These are phyloP conservation scores for Natator depressus DNA, from an alignment of 2,113 vertebrate genomes.

Conservation along the genomic window DNA sequence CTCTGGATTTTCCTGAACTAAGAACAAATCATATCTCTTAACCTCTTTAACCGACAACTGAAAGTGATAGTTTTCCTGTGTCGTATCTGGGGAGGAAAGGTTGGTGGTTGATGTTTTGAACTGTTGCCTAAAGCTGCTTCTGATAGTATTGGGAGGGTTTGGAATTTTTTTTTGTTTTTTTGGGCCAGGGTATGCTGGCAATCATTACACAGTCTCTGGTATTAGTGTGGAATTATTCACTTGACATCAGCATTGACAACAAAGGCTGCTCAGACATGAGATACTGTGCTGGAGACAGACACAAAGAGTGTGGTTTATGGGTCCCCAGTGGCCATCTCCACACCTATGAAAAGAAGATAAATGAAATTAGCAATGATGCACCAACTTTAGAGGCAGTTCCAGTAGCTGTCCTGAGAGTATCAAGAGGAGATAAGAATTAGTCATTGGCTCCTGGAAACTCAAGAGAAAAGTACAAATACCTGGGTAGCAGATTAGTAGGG, in stretches of 20 bases:
- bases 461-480: not conserved
- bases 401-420: not conserved
- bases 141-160: not conserved
- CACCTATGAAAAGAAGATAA: constrained; percentile 43
- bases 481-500: not conserved
- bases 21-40: not conserved
- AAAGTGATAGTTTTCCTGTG: not conserved
- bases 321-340: constrained; percentile 31
- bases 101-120: not conserved
- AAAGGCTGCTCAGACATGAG: not conserved
- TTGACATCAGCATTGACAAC: not conserved
- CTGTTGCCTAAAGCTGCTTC: not conserved
- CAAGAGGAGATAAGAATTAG: not conserved
- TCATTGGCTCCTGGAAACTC: not conserved
- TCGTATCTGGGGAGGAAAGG: not conserved
- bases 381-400: not conserved
- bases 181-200: not conserved
- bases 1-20: not conserved
- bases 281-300: not conserved
- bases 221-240: not conserved
- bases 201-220: not conserved
- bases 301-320: not conserved
- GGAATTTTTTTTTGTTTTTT: not conserved
- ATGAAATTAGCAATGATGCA: not conserved
- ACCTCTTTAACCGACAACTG: not conserved